Percentiles rank a stretch among this genome's conserved stretches.
Evolutionary conservation across 2,113 vertebrate genomes (phyloP).

Genomic region (Emydura subglobosa): DNA sequence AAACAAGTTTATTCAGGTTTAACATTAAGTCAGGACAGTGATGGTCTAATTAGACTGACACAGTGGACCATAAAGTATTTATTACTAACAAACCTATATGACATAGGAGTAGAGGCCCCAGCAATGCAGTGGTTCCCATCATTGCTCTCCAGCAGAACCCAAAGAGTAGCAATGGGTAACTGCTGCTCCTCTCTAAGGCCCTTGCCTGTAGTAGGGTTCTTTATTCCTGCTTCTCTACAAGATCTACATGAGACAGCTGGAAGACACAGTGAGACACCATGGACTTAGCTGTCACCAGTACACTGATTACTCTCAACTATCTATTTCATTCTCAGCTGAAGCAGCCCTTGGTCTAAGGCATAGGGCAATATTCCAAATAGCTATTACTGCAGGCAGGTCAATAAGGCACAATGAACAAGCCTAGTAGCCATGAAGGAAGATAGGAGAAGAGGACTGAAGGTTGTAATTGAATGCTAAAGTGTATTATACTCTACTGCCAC

Average conservation of each 20-base stretch:
- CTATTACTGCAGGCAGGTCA: not conserved
- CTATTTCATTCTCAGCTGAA: fast-evolving
- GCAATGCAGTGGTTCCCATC: fast-evolving
- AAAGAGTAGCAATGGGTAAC: fast-evolving
- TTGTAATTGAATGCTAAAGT: not conserved
- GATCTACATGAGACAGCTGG: not conserved
- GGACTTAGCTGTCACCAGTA: not conserved
- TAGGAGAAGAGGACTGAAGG: not conserved
- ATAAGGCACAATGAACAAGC: not conserved
- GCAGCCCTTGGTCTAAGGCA: fast-evolving
- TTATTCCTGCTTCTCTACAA: fast-evolving
- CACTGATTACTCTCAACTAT: fast-evolving
- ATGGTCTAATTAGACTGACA: fast-evolving
- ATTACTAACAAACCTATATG: not conserved
- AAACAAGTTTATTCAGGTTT: not conserved
- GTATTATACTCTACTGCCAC: not conserved
- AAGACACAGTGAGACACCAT: fast-evolving
- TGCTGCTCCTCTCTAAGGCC: not conserved
- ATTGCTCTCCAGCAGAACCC: not conserved
- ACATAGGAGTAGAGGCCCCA: fast-evolving
- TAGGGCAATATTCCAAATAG: not conserved
- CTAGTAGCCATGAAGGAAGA: too few species aligned
- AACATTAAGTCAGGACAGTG: fast-evolving
- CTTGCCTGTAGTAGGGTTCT: fast-evolving
- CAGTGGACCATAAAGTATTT: fast-evolving